Base-by-base conservation (phyloP, 2,113 vertebrate genomes). In the Platysternon megacephalum region DNA sequence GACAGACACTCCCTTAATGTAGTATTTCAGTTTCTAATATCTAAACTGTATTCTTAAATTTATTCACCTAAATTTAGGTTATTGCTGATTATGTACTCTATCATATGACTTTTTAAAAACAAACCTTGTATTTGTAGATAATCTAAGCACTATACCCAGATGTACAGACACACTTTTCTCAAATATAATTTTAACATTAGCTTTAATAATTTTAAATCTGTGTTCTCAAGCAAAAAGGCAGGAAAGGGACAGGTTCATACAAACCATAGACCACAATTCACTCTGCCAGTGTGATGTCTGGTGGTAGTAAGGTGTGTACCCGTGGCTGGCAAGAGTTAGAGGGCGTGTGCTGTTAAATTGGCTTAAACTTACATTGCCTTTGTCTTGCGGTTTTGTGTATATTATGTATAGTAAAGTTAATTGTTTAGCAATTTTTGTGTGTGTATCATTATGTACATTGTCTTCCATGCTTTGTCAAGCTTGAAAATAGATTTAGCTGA, bases 341-440 rank as follows among this genome's bases (percentile, higher is more conserved):
- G 89, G 87, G 90, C 86, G 89, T 96, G 91, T 96, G 83, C 92
- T 96, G 22, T 91, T 95, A 83, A 55, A 93, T 96, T 80, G 58
- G 79, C 78, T 85, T 93, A 80, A 2, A 91, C 84, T 24, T 80
- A 95, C 52, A 81, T 65, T 65, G 84, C 94, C 94, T 95, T 89
- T 90, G 95, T 85, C 85, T 92, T 93, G 91, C 89, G 96, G 94
- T 81, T 97, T 95, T 86, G 26, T 92, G 93, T 86, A 85, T 96
- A 89, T 85, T 89, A n/a, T 16, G 6, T 83, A 91, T 87, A 95
- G 92, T 94, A 95, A 93, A 26, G 65, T 56, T 46, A 65, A 35
- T 68, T 95, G 90, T 93, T 97, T 97, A 97, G 88, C 96, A 88
- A 92, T 65, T 74, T 74, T 74, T 74, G 44, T 46, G 44, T 21